Conservation (phyloP, 2,113 vertebrate species). For the Tautogolabrus adspersus region DNA sequence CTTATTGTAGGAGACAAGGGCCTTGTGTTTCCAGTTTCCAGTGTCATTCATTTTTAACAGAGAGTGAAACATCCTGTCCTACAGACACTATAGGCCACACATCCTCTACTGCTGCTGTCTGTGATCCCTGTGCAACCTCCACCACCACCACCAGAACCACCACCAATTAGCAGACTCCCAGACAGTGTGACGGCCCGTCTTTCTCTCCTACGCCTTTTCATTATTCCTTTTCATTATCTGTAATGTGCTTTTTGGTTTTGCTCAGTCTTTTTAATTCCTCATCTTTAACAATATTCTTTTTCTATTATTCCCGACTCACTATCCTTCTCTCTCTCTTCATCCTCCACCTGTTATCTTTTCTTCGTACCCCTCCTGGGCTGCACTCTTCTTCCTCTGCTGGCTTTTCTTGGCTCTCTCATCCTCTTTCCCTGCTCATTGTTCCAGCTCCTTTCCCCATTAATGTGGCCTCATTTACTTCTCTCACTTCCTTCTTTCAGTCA, state of each 20-base stretch:
- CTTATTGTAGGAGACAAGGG: background rate
- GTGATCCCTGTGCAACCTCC: slow-evolving; percentile 25
- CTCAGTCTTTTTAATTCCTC: slow-evolving; percentile 28
- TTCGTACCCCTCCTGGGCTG: background rate
- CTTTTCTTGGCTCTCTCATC: background rate
- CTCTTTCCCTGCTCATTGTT: slow-evolving; percentile 16
- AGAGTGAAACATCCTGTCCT: background rate
- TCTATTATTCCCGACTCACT: slow-evolving; percentile 19
- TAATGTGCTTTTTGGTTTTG: slow-evolving; percentile 29
- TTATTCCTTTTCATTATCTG: slow-evolving; percentile 39
- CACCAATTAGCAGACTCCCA: slow-evolving; percentile 52
- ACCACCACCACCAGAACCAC: slow-evolving; percentile 10
- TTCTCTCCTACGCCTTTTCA: slow-evolving; percentile 10
- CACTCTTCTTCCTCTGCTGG: background rate
- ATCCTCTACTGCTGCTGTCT: slow-evolving; percentile 5
- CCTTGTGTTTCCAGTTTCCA: background rate
- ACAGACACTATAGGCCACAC: background rate
- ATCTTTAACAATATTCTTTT: slow-evolving; percentile 31
- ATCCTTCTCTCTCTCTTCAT: slow-evolving; percentile 23
- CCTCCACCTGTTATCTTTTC: slow-evolving; percentile 35
- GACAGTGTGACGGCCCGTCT: slow-evolving; percentile 25
- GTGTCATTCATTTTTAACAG: background rate
- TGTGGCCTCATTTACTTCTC: slow-evolving; percentile 1
- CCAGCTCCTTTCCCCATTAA: slow-evolving; percentile 14
- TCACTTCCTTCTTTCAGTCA: background rate